phyloP scores from a whole-genome alignment of 2,888 invertebrate species.

The Drosophila algonquin region DNA sequence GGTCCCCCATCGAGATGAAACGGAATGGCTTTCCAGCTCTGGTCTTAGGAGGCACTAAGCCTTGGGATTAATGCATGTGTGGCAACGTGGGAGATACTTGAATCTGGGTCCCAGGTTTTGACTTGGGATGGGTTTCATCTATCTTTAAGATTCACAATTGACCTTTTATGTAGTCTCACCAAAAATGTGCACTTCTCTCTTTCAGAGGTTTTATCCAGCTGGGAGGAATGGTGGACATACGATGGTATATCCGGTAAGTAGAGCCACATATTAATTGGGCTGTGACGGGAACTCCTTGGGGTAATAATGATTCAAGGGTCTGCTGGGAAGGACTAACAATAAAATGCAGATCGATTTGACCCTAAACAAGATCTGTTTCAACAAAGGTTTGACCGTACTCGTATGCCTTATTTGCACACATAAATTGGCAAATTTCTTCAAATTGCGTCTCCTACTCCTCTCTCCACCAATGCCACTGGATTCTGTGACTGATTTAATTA shows the following conservation, averaged over 20 bases:
- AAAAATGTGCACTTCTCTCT: conserved; percentile 28
- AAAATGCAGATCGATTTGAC: too few relatives aligned
- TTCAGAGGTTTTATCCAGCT: conserved; percentile 86
- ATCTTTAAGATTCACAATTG: neutral
- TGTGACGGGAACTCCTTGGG: too few relatives aligned
- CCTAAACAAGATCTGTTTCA: too few relatives aligned
- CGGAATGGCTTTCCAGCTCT: neutral
- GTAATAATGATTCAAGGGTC: too few relatives aligned
- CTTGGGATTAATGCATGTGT: neutral
- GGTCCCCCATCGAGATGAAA: conserved; percentile 18
- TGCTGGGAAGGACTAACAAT: too few relatives aligned
- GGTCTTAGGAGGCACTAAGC: conserved; percentile 12
- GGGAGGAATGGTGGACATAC: conserved; percentile 99
- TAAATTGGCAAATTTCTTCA: conserved; percentile 27
- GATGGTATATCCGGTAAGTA: conserved; percentile 96
- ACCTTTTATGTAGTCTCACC: neutral
- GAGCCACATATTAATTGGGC: neutral
- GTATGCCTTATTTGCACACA: neutral
- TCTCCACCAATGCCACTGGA: neutral
- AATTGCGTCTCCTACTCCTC: neutral
- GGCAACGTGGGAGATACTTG: neutral
- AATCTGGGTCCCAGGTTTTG: neutral
- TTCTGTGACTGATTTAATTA: conserved; percentile 47
- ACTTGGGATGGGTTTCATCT: too few relatives aligned
- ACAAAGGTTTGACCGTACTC: neutral